Base-by-base conservation (phyloP, 2,113 vertebrate genomes). In the Odocoileus virginianus region DNA sequence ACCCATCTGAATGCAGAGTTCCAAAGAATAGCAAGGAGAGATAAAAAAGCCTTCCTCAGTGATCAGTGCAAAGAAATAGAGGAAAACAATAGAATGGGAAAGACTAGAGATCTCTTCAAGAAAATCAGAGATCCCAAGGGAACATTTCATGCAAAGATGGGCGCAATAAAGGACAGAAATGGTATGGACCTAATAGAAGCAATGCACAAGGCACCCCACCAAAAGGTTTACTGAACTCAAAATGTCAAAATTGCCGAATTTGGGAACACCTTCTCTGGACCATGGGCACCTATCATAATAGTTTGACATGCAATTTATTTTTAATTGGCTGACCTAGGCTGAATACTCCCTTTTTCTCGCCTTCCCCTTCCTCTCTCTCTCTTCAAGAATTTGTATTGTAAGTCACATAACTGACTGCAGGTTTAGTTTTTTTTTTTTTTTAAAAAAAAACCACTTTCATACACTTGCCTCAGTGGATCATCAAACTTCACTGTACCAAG, bases 191-290 rank as follows among this genome's bases (percentile, higher is more conserved):
- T 6, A 74, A 74, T 0, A 74, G 21, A 40, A 74, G 10, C 21
- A 74, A 25, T 40, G n/a, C 8, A 6, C 19, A 58, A 2, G 52
- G 11, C 85, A 4, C 0, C 25, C 19, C 2, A 85, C 3, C 4
- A 82, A 84, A 83, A 87, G 43, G 33, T 15, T 13, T 27, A 23
- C 6, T 15, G 23, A 43, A 4, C 4, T 25, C 19, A 50, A 47
- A 85, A 45, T 64, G 12, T 84, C 79, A 57, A 12, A 10, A 54
- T 3, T 21, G 14, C 16, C 36, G 19, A 52, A n/a, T 6, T 4
- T 54, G 11, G 36, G 25, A 57, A 90, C 6, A 17, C 2, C 17
- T 45, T 2, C 1, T 45, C 2, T 52, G 1, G 4, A 14, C 23
- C 28, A 19, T 27, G 7, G 23, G 12, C 6, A 21, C 12, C 2